These are phyloP conservation scores for Conchocele bisecta DNA, from an alignment of 2,888 invertebrate species.

Conservation along the genomic window DNA sequence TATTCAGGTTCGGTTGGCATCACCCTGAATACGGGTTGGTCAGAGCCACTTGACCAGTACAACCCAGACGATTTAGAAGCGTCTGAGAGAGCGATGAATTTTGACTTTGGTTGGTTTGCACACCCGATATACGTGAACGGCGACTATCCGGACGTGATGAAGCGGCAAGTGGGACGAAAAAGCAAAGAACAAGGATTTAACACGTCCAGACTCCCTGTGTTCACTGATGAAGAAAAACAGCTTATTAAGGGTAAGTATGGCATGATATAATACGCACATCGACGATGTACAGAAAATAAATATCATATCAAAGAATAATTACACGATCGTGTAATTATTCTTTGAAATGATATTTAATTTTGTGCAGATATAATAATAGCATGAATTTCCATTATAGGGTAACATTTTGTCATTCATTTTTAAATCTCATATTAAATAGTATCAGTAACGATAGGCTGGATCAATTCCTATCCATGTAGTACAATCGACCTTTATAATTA, in stretches of 20 bases:
- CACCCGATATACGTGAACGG: conserved; percentile 78
- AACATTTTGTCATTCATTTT: no score
- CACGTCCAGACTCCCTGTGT: conserved; percentile 75
- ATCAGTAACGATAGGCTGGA: no score
- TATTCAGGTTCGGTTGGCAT: conserved; percentile 70
- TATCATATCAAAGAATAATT: no score
- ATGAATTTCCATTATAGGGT: no score
- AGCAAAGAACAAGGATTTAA: conserved; percentile 66
- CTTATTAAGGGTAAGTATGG: conserved; percentile 72
- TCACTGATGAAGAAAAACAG: conserved; percentile 76
- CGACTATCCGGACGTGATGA: conserved; percentile 84
- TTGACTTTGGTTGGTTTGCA: conserved; percentile 78
- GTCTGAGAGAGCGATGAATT: conserved; percentile 65
- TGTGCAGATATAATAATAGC: no score
- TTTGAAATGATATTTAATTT: no score
- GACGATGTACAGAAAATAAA: no score
- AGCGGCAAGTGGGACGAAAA: conserved; percentile 62
- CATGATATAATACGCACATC: no score
- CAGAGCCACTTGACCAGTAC: conserved; percentile 67
- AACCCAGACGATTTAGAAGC: conserved; percentile 70
- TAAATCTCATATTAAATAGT: no score
- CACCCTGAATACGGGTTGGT: conserved; percentile 70
- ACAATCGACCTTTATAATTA: no score
- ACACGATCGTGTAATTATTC: no score
- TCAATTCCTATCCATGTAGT: no score